A percentile compares a stretch with the other conserved stretches of the same genome.
phyloP scores from a whole-genome alignment of 2,113 vertebrate species.

The Corythoichthys haematopterus region DNA sequence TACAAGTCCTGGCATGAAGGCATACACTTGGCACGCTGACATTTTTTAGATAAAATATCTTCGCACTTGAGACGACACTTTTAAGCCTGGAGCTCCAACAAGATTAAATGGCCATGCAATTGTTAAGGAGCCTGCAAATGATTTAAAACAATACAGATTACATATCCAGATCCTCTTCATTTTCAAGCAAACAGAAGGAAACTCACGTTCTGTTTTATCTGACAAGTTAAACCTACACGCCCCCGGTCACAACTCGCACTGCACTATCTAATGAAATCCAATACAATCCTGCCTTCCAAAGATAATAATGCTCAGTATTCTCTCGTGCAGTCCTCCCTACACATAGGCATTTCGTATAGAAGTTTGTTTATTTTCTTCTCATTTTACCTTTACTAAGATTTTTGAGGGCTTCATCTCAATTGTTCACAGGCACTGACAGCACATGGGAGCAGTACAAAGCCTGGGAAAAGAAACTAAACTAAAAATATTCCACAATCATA shows the following conservation, averaged over 20 bases:
- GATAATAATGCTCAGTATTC: neutral
- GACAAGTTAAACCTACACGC: constrained; percentile 25
- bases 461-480: too few relatives aligned
- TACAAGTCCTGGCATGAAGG: constrained; percentile 63
- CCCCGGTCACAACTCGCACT: neutral
- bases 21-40: constrained; percentile 57
- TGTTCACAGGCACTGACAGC: neutral
- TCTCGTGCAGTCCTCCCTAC: neutral
- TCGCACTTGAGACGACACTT: constrained; percentile 61
- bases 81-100: constrained; percentile 48
- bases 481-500: too few relatives aligned
- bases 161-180: constrained; percentile 22
- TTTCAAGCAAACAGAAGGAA: neutral
- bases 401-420: neutral
- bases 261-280: neutral
- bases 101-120: constrained; percentile 59
- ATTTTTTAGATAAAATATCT: constrained; percentile 73
- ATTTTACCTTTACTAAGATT: neutral
- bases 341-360: neutral
- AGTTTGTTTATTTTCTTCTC: neutral
- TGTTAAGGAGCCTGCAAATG: constrained; percentile 49
- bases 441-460: neutral
- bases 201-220: constrained; percentile 23
- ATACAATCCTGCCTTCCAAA: neutral
- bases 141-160: constrained; percentile 45